These are phyloP conservation scores for Gnathonemus echidnorhynchus DNA, from an alignment of 2,113 vertebrate genomes.

Conservation along the genomic window DNA sequence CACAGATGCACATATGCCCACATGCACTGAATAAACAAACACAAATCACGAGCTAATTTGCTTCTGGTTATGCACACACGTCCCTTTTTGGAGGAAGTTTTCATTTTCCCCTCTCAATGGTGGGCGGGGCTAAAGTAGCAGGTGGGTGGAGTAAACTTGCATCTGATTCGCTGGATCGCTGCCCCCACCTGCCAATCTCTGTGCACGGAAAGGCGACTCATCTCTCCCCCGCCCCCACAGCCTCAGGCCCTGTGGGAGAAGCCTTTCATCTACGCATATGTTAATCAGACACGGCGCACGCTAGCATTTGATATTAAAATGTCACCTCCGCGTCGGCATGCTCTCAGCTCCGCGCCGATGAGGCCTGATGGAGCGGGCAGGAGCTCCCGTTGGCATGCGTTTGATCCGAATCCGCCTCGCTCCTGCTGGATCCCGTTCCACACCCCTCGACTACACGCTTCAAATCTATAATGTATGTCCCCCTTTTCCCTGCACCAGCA, in stretches of 20 bases:
- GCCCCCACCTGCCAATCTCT: not conserved
- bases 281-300: constrained; percentile 17
- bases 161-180: not conserved
- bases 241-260: not conserved
- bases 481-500: not conserved
- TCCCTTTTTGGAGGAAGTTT: not conserved
- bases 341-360: not conserved
- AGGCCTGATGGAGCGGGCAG: not conserved
- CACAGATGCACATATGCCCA: not conserved
- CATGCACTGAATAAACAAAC: not conserved
- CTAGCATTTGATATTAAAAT: constrained; percentile 30
- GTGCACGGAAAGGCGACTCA: not conserved
- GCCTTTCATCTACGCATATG: constrained; percentile 25
- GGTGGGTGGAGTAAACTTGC: not conserved
- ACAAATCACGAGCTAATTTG: not conserved
- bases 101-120: not conserved
- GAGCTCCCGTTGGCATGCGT: not conserved
- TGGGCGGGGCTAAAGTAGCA: not conserved
- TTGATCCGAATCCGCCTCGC: constrained; percentile 4
- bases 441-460: constrained; percentile 1
- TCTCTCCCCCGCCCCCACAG: not conserved
- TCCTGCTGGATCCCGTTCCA: not conserved
- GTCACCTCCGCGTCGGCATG: constrained; percentile 16
- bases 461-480: constrained; percentile 33
- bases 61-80: not conserved